Evolutionary conservation across 2,113 vertebrate species (phyloP).

Genomic region (Salvelinus fontinalis): DNA sequence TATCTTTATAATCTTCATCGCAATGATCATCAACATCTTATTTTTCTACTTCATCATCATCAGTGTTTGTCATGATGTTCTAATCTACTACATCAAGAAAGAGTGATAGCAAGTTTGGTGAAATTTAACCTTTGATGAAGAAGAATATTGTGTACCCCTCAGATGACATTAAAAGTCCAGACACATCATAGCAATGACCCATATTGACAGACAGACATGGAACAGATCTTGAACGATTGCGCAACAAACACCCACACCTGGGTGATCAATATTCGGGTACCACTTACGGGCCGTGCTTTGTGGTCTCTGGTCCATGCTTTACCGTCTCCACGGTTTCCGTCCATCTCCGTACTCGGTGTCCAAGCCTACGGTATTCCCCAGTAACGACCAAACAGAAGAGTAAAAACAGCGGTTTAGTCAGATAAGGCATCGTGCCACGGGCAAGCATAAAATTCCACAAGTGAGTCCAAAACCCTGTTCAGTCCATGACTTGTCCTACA

Average conservation of each 20-base stretch:
- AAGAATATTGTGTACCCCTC: neutral
- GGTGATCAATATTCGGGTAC: neutral
- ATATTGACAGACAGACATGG: too few relatives aligned
- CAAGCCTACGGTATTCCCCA: conserved; percentile 79
- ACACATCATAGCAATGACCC: too few relatives aligned
- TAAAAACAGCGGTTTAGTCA: conserved; percentile 75
- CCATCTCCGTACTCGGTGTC: conserved; percentile 81
- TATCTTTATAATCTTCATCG: neutral
- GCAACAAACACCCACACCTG: neutral
- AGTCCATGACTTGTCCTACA: conserved; percentile 28
- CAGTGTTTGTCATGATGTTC: neutral
- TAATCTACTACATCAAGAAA: too few relatives aligned
- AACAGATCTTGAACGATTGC: neutral
- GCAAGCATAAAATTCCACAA: conserved; percentile 41
- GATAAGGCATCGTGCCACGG: conserved; percentile 79
- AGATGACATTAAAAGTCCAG: too few relatives aligned
- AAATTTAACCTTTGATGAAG: neutral
- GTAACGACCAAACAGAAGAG: conserved; percentile 79
- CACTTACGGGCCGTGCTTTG: conserved; percentile 82
- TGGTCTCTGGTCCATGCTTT: conserved; percentile 70
- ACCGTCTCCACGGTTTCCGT: conserved; percentile 74
- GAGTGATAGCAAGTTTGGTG: too few relatives aligned
- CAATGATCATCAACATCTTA: neutral
- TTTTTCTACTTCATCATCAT: neutral
- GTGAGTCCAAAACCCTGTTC: conserved; percentile 64